Percentiles rank a stretch among this genome's conserved stretches.
phyloP scores from a whole-genome alignment of 1,140 invertebrate species.

The Amyelois transitella region DNA sequence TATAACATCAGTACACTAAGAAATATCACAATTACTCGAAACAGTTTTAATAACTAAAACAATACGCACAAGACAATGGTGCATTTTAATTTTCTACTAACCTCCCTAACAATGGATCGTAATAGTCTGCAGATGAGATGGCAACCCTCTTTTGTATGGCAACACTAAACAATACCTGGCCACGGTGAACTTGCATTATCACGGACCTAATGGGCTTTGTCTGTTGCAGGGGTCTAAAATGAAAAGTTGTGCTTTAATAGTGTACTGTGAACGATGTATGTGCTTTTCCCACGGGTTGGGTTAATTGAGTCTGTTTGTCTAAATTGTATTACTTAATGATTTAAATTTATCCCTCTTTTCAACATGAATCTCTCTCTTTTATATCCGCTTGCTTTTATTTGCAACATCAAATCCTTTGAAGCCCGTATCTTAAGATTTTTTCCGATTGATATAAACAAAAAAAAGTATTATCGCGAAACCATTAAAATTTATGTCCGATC shows the following conservation, averaged over 20 bases:
- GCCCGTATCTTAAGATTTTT: too few species aligned
- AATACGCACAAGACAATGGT: constrained; percentile 52
- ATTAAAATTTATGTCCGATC: too few species aligned
- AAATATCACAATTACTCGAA: background rate
- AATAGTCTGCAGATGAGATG: constrained; percentile 62
- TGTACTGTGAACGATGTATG: constrained; percentile 35
- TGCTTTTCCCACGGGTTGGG: constrained; percentile 42
- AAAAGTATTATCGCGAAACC: too few species aligned
- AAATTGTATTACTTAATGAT: background rate
- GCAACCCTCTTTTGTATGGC: constrained; percentile 56
- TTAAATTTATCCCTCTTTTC: too few species aligned
- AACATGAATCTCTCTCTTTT: too few species aligned
- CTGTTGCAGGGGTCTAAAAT: constrained; percentile 41
- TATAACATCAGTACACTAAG: background rate
- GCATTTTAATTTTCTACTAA: constrained; percentile 68
- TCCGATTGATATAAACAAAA: too few species aligned
- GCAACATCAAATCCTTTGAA: too few species aligned
- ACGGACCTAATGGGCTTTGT: constrained; percentile 64
- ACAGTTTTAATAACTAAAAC: constrained; percentile 20
- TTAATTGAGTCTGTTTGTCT: background rate
- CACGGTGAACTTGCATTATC: constrained; percentile 63
- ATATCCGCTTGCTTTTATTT: too few species aligned
- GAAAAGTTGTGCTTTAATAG: constrained; percentile 39
- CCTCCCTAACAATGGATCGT: constrained; percentile 54
- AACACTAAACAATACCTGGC: constrained; percentile 24